phyloP scores from a whole-genome alignment of 2,113 vertebrate genomes.

The Scatophagus argus region DNA sequence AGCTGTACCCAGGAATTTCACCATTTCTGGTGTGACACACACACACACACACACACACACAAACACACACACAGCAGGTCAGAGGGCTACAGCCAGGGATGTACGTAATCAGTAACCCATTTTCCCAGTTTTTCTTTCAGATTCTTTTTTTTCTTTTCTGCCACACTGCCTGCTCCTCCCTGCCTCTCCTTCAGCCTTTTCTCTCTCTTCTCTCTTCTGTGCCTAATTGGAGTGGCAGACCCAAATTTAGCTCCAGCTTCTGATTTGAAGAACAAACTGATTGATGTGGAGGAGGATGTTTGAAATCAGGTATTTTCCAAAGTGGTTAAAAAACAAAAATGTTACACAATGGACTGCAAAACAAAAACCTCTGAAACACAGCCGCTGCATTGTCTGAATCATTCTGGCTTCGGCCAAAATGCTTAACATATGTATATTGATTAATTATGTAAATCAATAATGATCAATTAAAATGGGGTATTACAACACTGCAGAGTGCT shows the following conservation, averaged over 20 bases:
- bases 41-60: neutral
- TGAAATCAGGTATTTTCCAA: constrained; percentile 51
- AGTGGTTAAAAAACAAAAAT: constrained; percentile 23
- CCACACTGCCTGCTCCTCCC: neutral
- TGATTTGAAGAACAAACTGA: constrained; percentile 55
- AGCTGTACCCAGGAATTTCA: constrained; percentile 35
- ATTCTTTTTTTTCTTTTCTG: constrained; percentile 7
- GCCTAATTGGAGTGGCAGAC: constrained; percentile 57
- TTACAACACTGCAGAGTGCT: constrained; percentile 40
- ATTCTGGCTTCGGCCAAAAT: neutral
- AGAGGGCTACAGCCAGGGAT: constrained; percentile 6
- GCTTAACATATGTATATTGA: constrained; percentile 31
- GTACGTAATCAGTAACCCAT: constrained; percentile 25
- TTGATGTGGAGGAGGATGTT: constrained; percentile 40
- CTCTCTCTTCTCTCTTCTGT: neutral
- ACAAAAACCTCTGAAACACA: neutral
- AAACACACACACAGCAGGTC: neutral
- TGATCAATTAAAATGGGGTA: constrained; percentile 51
- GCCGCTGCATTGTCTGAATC: constrained; percentile 2
- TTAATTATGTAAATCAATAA: constrained; percentile 33
- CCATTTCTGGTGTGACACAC: neutral
- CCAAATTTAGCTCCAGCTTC: constrained; percentile 48
- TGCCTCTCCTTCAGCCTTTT: neutral
- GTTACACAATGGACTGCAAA: neutral
- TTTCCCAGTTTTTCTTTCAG: constrained; percentile 14